Evolutionary conservation across 2,797 vertebrate genomes (phyloP), one percentile per base, ranked within the genome.

Genomic region (Mallotus villosus): DNA sequence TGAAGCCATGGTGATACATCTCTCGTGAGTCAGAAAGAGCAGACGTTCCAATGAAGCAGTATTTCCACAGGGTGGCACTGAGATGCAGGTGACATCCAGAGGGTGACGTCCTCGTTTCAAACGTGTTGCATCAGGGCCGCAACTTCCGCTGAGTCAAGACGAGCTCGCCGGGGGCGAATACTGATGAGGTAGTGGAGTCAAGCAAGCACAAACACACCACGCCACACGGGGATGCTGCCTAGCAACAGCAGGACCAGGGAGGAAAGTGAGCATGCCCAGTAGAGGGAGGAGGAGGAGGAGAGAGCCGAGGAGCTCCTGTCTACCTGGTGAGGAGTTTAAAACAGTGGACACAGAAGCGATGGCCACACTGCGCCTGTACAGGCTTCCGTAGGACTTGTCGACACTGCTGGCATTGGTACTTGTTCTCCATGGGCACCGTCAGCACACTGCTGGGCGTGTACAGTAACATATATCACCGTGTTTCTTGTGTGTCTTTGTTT

Each of bases 361-460:
- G 98, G 19, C 98, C 97, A 0, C 98, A 99, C 87, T 97, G 95
- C 0, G 97, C 98, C 88, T 99, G 98, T 77, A 96, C 94, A 0
- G 98, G 97, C 77, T 94, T 92, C 84, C 98, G 92, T 66, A 99
- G 79, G 25, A 99, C 95, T 74, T 95, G 95, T 85, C 87, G 91
- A 84, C 97, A 99, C 59, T 96, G 95, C 0, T 96, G 96, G 79
- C 97, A 99, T 85, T 97, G 94, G 87, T 99, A 99, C 78, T 99
- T 99, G 83, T 92, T 93, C 81, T 99, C 97, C 82, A 97, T 92
- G 67, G 93, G 94, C 19, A 96, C 93, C 1, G 94, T 95, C 76
- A 99, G 89, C 69, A 99, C 95, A 67, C 91, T 94, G 85, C 91
- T 95, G 5, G 95, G 94, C n/a, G n/a, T n/a, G n/a, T n/a, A n/a